Conservation (phyloP, 2,888 invertebrate species). For the Cheilosia vulpina region DNA sequence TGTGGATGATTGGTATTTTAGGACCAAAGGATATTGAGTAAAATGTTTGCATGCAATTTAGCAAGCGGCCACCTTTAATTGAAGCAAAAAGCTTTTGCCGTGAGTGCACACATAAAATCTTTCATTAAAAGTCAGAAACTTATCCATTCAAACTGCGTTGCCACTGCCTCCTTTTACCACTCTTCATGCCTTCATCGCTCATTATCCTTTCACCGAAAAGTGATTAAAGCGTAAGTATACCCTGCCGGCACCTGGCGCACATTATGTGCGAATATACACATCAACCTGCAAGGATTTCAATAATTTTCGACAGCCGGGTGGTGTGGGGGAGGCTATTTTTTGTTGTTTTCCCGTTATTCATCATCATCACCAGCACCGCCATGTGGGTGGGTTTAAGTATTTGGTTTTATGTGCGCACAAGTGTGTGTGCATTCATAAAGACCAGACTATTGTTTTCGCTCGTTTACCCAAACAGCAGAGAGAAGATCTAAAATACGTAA, state of each 20-base stretch:
- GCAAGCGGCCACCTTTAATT: conserved; percentile 25
- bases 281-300: conserved; percentile 47
- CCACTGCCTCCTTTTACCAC: neutral
- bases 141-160: conserved; percentile 1
- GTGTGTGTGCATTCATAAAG: conserved; percentile 20
- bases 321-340: neutral
- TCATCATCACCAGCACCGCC: conserved; percentile 28
- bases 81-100: conserved; percentile 26
- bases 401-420: conserved; percentile 4
- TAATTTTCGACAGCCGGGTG: conserved; percentile 49
- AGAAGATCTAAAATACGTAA: conserved; percentile 8
- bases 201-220: conserved; percentile 61
- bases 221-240: conserved; percentile 54
- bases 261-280: conserved; percentile 33
- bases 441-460: conserved; percentile 33
- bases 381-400: conserved; percentile 21
- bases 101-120: conserved; percentile 7
- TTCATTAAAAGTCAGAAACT: conserved; percentile 12
- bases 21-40: neutral
- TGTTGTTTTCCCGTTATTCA: conserved; percentile 33
- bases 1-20: neutral
- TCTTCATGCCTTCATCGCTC: conserved; percentile 30
- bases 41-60: conserved; percentile 17
- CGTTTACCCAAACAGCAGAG: conserved; percentile 33
- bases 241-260: conserved; percentile 38